These are phyloP conservation scores for Napeogenes sylphis DNA, from an alignment of 2,888 invertebrate genomes.

Conservation along the genomic window DNA sequence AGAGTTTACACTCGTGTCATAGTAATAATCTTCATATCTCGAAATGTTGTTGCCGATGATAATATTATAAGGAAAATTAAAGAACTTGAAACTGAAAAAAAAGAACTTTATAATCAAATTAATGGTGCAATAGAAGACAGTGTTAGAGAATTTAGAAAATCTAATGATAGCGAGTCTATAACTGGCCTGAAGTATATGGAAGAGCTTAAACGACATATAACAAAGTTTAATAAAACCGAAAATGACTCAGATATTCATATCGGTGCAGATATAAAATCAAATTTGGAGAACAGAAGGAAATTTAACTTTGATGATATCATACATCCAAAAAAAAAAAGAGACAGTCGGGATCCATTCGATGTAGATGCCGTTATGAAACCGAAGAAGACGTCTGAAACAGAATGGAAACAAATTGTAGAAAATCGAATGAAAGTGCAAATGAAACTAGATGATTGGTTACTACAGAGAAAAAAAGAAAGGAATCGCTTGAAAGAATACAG, in stretches of 20 bases:
- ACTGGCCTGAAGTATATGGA: constrained; percentile 41
- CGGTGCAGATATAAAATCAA: constrained; percentile 12
- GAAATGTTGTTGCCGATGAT: constrained; percentile 7
- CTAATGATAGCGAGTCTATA: constrained; percentile 43
- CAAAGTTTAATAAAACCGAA: constrained; percentile 34
- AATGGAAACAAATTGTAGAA: constrained; percentile 25
- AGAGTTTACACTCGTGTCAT: constrained; percentile 1
- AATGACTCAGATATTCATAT: background rate
- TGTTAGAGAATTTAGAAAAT: constrained; percentile 35
- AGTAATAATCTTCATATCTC: constrained; percentile 10
- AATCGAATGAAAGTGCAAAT: constrained; percentile 34
- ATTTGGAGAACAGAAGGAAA: constrained; percentile 19
- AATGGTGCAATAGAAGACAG: constrained; percentile 48
- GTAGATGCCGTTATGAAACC: constrained; percentile 28
- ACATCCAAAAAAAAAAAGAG: constrained; percentile 10
- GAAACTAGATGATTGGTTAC: constrained; percentile 44
- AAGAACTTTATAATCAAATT: constrained; percentile 41
- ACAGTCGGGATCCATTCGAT: constrained; percentile 21
- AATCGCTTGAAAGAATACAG: constrained; percentile 33
- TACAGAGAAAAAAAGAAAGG: constrained; percentile 38
- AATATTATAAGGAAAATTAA: constrained; percentile 30
- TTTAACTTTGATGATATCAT: constrained; percentile 3
- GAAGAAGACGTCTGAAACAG: constrained; percentile 24
- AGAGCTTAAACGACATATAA: constrained; percentile 42
- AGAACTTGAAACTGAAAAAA: constrained; percentile 42